These are phyloP conservation scores for Panthera uncia DNA, from an alignment of 2,113 vertebrate species.

Conservation along the genomic window DNA sequence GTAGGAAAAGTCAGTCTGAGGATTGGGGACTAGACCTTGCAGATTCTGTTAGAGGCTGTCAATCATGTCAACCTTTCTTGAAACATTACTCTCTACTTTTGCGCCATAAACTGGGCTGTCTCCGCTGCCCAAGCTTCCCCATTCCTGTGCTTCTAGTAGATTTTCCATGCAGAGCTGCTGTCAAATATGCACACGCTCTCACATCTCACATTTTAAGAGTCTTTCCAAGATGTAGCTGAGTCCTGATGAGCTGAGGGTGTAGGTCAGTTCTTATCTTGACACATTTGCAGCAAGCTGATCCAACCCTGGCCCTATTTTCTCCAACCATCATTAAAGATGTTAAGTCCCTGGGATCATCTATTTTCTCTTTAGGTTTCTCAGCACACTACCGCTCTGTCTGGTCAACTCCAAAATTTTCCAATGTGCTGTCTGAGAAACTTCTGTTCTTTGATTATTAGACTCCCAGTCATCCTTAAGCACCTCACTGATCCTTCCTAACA, in stretches of 20 bases:
- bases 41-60: background rate
- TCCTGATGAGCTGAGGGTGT: background rate
- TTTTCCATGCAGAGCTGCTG: background rate
- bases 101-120: background rate
- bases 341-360: background rate
- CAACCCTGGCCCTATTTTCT: background rate
- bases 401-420: background rate
- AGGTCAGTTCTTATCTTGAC: background rate
- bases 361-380: conserved; percentile 1
- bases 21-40: background rate
- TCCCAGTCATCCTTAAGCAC: background rate
- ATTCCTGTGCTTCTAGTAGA: background rate
- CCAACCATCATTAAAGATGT: background rate
- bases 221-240: background rate
- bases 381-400: background rate
- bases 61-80: background rate
- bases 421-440: background rate
- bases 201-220: background rate
- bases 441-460: background rate
- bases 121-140: background rate
- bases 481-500: background rate
- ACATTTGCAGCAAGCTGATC: background rate
- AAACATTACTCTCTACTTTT: background rate
- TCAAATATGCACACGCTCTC: background rate
- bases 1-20: background rate